Evolutionary conservation across 2,113 vertebrate species (phyloP).

Genomic region (Neolamprologus falcicula): DNA sequence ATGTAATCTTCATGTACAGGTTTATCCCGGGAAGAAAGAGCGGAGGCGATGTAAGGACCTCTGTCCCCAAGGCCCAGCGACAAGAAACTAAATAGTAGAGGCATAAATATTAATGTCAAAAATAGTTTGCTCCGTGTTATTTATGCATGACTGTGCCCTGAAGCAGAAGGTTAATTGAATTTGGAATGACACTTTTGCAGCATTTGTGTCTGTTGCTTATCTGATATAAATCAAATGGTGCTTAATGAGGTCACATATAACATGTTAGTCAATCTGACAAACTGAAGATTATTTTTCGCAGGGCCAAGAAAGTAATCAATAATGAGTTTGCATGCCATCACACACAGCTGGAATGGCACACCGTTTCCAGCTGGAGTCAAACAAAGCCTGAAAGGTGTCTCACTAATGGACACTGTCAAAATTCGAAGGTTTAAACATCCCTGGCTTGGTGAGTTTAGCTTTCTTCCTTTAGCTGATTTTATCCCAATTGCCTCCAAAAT

Average conservation of each 20-base stretch:
- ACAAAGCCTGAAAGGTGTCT: not conserved
- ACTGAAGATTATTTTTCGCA: not conserved
- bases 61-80: not conserved
- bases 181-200: constrained; percentile 30
- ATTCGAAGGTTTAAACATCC: not conserved
- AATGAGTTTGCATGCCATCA: not conserved
- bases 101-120: constrained; percentile 58
- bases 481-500: not conserved
- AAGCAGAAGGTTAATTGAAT: constrained; percentile 53
- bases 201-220: not conserved
- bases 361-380: not conserved
- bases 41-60: not conserved
- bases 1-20: constrained; percentile 32
- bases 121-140: constrained; percentile 37
- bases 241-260: constrained; percentile 38
- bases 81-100: constrained; percentile 23
- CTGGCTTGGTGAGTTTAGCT: not conserved
- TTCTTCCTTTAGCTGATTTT: not conserved
- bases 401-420: not conserved
- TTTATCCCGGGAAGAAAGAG: not conserved
- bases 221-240: constrained; percentile 24
- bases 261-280: not conserved
- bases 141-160: constrained; percentile 37
- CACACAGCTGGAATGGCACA: not conserved
- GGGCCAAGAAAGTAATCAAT: not conserved